Conservation (phyloP, 2,888 invertebrate species). For the Portevinia maculata region DNA sequence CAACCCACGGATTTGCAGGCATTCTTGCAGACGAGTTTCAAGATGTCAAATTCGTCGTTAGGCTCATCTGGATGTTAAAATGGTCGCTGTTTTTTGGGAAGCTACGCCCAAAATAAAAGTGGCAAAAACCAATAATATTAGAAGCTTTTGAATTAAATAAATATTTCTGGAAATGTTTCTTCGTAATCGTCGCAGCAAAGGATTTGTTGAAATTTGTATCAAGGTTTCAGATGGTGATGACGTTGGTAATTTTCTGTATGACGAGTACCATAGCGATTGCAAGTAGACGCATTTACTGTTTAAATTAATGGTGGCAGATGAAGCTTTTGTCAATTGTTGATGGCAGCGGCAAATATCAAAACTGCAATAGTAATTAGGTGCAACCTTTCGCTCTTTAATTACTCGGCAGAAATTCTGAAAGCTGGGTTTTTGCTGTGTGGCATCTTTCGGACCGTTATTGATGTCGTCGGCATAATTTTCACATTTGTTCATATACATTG, state of each 20-base stretch:
- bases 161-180: conserved; percentile 18
- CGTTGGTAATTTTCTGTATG: not conserved
- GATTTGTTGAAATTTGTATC: not conserved
- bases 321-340: conserved; percentile 27
- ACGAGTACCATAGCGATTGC: not conserved
- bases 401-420: not conserved
- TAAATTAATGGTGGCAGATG: conserved; percentile 1
- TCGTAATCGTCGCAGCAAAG: conserved; percentile 1
- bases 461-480: not conserved
- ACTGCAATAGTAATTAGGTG: not conserved
- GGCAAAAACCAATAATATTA: conserved; percentile 62
- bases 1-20: no score
- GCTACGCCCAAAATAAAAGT: conserved; percentile 80
- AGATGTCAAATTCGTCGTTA: no score
- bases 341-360: conserved; percentile 41
- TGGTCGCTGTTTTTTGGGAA: no score
- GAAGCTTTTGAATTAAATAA: conserved; percentile 35
- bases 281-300: conserved; percentile 27
- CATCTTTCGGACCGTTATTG: not conserved
- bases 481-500: conserved; percentile 3
- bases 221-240: not conserved
- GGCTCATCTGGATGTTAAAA: no score
- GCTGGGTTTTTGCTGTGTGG: not conserved
- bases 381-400: not conserved
- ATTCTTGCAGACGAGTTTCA: no score